Percentiles rank a stretch among this genome's conserved stretches.
Evolutionary conservation across 2,113 vertebrate species (phyloP).

Genomic region (Hydrochoerus hydrochaeris): DNA sequence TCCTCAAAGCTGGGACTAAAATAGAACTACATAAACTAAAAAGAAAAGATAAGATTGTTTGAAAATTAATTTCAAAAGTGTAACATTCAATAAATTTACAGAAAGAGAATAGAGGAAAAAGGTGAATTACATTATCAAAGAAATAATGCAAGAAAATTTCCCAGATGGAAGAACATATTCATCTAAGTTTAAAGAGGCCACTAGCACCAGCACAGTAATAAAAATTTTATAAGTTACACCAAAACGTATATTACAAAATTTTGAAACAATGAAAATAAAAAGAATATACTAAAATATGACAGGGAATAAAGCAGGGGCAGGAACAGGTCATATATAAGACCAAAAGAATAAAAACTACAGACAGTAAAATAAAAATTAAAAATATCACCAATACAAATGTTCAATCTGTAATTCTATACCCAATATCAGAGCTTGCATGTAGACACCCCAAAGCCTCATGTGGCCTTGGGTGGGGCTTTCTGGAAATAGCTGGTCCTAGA

Average conservation of each 20-base stretch:
- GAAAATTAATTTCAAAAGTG: conserved; percentile 12
- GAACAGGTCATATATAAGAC: background rate
- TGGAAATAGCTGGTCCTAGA: background rate
- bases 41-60: background rate
- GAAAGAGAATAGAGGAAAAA: background rate
- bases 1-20: background rate
- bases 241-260: background rate
- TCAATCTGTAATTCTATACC: background rate
- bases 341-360: background rate
- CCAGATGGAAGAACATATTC: background rate
- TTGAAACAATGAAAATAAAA: background rate
- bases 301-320: background rate
- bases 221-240: background rate
- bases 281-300: background rate
- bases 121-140: background rate
- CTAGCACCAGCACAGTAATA: background rate
- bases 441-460: background rate
- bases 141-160: background rate
- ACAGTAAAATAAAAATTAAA: background rate
- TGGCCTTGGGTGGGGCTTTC: background rate
- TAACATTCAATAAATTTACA: background rate
- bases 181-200: background rate
- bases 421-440: background rate
- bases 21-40: background rate
- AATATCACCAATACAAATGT: background rate